phyloP scores from a whole-genome alignment of 2,113 vertebrate genomes.

The Plecturocebus donacophilus region DNA sequence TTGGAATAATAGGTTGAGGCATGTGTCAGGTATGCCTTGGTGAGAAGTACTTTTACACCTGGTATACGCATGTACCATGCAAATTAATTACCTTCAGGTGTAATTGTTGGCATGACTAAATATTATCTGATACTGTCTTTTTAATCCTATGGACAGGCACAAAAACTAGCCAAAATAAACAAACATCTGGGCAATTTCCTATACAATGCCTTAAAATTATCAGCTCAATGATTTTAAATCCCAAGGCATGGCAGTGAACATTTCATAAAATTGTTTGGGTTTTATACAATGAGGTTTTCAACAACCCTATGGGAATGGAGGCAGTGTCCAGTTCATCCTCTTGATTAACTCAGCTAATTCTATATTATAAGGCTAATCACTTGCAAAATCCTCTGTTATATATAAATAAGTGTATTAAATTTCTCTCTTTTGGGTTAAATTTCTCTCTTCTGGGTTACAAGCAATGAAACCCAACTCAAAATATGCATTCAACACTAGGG shows the following conservation, averaged over 20 bases:
- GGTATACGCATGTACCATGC: fast-evolving
- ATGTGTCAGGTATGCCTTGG: fast-evolving
- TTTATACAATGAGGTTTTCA: background rate
- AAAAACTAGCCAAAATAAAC: background rate
- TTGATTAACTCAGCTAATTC: background rate
- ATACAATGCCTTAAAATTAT: background rate
- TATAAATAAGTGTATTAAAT: background rate
- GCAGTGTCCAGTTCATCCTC: fast-evolving
- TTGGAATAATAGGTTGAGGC: background rate
- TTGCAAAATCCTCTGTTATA: background rate
- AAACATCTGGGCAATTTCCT: background rate
- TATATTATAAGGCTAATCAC: background rate
- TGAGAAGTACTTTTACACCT: background rate
- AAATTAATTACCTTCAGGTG: background rate
- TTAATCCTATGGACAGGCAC: background rate
- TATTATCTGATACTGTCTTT: background rate
- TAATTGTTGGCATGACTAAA: background rate
- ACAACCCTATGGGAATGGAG: background rate
- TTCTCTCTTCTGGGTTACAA: background rate
- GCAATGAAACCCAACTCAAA: background rate
- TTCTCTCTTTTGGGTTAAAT: background rate
- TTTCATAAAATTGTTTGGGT: background rate
- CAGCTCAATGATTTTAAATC: background rate
- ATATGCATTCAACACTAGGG: background rate
- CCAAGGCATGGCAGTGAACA: background rate